These are phyloP conservation scores for Machimus rusticus DNA, from an alignment of 2,888 invertebrate genomes.

Conservation along the genomic window DNA sequence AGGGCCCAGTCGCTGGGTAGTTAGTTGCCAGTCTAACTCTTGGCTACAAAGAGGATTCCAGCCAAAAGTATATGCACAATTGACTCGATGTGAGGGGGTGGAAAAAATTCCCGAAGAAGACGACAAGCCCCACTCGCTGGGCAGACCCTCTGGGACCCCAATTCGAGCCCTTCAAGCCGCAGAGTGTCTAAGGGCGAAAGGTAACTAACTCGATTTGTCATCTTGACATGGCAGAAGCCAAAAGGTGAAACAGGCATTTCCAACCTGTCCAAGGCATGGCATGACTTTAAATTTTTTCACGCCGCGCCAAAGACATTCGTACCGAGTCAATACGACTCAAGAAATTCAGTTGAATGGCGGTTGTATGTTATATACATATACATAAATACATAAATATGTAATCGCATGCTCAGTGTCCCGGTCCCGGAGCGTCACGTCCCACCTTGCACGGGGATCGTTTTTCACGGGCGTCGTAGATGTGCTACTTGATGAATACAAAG, in stretches of 20 bases:
- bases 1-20: background rate
- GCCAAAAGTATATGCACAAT: background rate
- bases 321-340: background rate
- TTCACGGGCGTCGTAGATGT: conserved; percentile 9
- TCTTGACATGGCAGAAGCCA: conserved; percentile 45
- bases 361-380: background rate
- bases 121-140: background rate
- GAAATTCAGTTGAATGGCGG: background rate
- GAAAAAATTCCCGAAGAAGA: background rate
- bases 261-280: conserved; percentile 32
- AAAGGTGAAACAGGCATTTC: conserved; percentile 43
- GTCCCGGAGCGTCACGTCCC: background rate
- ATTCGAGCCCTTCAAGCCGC: background rate
- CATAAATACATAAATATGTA: background rate
- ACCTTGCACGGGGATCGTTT: conserved; percentile 21
- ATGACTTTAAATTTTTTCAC: conserved; percentile 28
- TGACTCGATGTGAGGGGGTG: background rate
- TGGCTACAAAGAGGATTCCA: background rate
- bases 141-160: background rate
- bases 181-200: background rate
- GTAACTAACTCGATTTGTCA: conserved; percentile 45
- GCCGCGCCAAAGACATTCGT: background rate
- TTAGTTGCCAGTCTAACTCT: background rate
- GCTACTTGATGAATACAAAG: conserved; percentile 31
- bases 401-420: background rate